A percentile compares a stretch with the other conserved stretches of the same genome.
Conservation (phyloP, 2,113 vertebrate species). For the Sebastes fasciatus region DNA sequence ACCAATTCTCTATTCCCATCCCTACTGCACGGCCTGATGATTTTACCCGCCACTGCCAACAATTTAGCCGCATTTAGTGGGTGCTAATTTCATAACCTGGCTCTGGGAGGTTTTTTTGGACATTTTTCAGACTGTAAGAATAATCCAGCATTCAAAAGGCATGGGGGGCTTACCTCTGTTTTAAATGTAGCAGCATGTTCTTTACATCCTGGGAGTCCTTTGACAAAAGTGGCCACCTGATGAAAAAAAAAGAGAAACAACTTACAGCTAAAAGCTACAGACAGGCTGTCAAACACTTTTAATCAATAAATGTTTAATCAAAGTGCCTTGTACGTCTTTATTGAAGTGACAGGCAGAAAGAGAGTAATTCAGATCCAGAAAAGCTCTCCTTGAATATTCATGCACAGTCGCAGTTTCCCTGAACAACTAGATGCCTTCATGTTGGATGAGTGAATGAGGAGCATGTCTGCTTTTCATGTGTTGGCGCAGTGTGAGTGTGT, state of each 20-base stretch:
- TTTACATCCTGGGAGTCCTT: constrained; percentile 91
- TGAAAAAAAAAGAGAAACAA: constrained; percentile 26
- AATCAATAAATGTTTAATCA: constrained; percentile 1
- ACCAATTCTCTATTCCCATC: no score
- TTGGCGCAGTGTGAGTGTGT: constrained; percentile 17
- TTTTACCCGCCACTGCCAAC: no score
- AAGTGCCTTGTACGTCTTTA: background rate
- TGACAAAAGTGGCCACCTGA: constrained; percentile 90
- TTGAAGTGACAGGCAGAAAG: constrained; percentile 8
- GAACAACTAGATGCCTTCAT: constrained; percentile 41
- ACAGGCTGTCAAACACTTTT: background rate
- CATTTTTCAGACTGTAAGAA: background rate
- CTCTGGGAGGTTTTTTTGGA: no score
- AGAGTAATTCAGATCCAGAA: constrained; percentile 4
- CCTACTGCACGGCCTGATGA: no score
- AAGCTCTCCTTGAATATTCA: constrained; percentile 21
- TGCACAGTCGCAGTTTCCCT: background rate
- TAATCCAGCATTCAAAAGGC: background rate
- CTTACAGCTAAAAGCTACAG: background rate
- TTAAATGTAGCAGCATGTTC: constrained; percentile 90
- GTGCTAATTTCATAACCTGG: no score
- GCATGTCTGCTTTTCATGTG: constrained; percentile 40
- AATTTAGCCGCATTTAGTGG: no score
- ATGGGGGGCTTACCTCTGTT: constrained; percentile 87
- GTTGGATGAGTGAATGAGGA: constrained; percentile 31